A percentile compares a stretch with the other conserved stretches of the same genome.
phyloP scores from a whole-genome alignment of 2,797 vertebrate genomes.

The Danio kyathit region DNA sequence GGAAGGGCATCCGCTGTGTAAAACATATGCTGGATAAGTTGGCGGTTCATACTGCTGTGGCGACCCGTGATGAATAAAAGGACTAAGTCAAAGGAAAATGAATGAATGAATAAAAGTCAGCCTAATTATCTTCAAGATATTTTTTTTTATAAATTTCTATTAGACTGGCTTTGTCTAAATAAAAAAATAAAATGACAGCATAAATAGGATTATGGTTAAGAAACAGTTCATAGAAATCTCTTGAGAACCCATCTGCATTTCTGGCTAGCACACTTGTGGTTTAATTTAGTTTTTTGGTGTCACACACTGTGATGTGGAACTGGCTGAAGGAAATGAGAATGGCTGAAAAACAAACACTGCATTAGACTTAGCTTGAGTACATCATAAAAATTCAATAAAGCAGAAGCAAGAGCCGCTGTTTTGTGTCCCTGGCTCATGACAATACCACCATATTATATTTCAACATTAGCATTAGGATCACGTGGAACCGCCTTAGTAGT shows the following conservation, averaged over 20 bases:
- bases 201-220: background rate
- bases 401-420: constrained; percentile 16
- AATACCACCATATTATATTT: constrained; percentile 13
- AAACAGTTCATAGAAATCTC: background rate
- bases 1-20: too few relatives aligned
- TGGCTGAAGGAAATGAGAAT: background rate
- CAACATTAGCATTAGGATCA: constrained; percentile 12
- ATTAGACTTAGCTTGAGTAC: constrained; percentile 21
- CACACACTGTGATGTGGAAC: background rate
- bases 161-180: too few relatives aligned
- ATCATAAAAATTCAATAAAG: constrained; percentile 9
- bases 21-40: too few relatives aligned
- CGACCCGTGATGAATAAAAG: too few relatives aligned
- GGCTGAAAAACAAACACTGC: constrained; percentile 10
- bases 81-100: too few relatives aligned
- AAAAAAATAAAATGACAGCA: background rate
- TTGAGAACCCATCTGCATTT: background rate
- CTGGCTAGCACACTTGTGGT: background rate
- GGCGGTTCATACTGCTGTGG: too few relatives aligned
- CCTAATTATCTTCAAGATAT: too few relatives aligned
- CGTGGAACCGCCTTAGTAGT: constrained; percentile 7
- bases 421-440: background rate
- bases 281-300: constrained; percentile 2
- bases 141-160: too few relatives aligned
- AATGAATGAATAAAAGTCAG: too few relatives aligned